Conservation (phyloP, 2,888 invertebrate species). For the Deilephila elpenor region DNA sequence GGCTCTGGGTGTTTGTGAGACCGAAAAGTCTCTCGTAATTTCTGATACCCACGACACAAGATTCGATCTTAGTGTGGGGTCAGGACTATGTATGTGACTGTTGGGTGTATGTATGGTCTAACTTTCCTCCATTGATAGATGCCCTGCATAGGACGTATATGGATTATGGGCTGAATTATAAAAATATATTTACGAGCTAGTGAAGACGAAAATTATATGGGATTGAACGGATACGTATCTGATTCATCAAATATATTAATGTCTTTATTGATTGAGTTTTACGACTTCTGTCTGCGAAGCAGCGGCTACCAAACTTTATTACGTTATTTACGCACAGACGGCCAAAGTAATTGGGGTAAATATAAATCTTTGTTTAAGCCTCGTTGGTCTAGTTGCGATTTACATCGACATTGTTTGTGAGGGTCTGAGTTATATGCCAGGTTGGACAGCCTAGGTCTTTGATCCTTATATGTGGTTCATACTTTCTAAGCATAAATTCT, state of each 20-base stretch:
- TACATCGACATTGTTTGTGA: not conserved
- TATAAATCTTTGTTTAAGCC: not conserved
- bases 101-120: too few species aligned
- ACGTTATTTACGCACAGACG: not conserved
- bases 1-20: too few species aligned
- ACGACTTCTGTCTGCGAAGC: constrained; percentile 42
- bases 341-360: not conserved
- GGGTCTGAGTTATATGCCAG: too few species aligned
- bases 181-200: not conserved
- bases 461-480: too few species aligned
- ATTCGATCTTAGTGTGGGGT: too few species aligned
- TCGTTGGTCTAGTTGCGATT: not conserved
- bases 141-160: not conserved
- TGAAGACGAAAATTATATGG: not conserved
- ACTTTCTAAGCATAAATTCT: too few species aligned
- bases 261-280: constrained; percentile 50
- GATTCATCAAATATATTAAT: constrained; percentile 50
- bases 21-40: too few species aligned
- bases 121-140: too few species aligned
- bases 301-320: constrained; percentile 21
- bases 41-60: too few species aligned
- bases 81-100: too few species aligned
- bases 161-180: too few species aligned
- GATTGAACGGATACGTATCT: constrained; percentile 38
- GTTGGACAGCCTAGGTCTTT: too few species aligned